Percentiles rank a stretch among this genome's conserved stretches.
Conservation (phyloP, 2,113 vertebrate species). For the Microtus montanus region DNA sequence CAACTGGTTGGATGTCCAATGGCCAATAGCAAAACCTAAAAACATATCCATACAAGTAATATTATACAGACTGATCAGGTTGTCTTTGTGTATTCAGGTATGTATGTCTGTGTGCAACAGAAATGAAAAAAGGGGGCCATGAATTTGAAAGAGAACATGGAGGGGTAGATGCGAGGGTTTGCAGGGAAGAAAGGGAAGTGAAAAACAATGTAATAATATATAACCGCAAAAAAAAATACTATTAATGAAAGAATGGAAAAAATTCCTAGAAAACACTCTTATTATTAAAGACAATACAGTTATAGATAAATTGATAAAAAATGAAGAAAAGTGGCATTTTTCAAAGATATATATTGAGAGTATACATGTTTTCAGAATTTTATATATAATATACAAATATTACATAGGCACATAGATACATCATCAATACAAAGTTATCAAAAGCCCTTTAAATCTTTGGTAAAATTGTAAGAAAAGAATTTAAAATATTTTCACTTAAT, state of each 20-base stretch:
- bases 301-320: conserved; percentile 4
- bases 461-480: neutral
- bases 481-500: neutral
- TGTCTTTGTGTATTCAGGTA: neutral
- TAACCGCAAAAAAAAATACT: neutral
- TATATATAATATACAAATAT: neutral
- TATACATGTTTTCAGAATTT: neutral
- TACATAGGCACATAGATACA: neutral
- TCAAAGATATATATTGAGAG: neutral
- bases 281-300: neutral
- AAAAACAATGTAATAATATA: neutral
- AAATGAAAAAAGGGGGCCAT: neutral
- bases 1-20: neutral
- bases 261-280: conserved; percentile 22
- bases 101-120: neutral
- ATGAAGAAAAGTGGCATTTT: neutral
- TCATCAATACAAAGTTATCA: neutral
- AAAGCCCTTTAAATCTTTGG: neutral
- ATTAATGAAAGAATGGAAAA: neutral
- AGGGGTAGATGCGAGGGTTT: neutral
- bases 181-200: neutral
- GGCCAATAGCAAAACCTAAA: neutral
- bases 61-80: neutral
- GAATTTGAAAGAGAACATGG: neutral
- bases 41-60: neutral